phyloP scores from a whole-genome alignment of 2,797 vertebrate species.

The Notolabrus celidotus region DNA sequence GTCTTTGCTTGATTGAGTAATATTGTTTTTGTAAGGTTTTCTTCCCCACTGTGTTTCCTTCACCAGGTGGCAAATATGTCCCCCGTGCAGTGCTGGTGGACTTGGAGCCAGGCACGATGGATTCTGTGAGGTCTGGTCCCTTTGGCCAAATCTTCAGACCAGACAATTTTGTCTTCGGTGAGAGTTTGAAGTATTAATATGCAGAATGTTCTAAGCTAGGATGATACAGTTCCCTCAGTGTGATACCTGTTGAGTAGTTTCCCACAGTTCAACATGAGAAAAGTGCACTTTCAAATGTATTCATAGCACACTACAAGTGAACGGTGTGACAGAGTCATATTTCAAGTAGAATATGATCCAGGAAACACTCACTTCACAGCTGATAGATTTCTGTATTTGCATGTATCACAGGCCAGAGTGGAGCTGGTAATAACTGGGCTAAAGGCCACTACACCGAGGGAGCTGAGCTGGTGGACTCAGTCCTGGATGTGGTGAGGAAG shows the following conservation, averaged over 20 bases:
- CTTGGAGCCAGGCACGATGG: constrained; percentile 77
- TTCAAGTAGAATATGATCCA: not conserved
- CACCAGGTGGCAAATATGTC: constrained; percentile 74
- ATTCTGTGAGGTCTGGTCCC: constrained; percentile 77
- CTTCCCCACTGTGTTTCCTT: not conserved
- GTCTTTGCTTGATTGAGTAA: not conserved
- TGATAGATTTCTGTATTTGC: constrained; percentile 16
- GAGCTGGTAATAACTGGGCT: no score
- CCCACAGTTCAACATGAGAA: not conserved
- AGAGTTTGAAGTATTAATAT: constrained; percentile 12
- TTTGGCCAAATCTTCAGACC: no score
- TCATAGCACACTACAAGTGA: not conserved
- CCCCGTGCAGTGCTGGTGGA: constrained; percentile 77
- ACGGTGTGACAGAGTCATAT: not conserved
- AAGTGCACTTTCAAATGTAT: not conserved
- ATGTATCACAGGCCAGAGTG: constrained; percentile 88
- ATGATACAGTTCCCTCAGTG: not conserved
- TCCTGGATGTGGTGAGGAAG: constrained; percentile 93
- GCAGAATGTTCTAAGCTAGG: not conserved
- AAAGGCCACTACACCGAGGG: constrained; percentile 94
- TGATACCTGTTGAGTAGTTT: not conserved
- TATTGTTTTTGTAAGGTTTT: not conserved
- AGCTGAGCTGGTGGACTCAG: constrained; percentile 91
- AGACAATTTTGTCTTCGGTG: constrained; percentile 80
- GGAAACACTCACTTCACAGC: not conserved